These are phyloP conservation scores for Rhabditoides inermis DNA, from an alignment of 2,888 invertebrate species.

Conservation along the genomic window DNA sequence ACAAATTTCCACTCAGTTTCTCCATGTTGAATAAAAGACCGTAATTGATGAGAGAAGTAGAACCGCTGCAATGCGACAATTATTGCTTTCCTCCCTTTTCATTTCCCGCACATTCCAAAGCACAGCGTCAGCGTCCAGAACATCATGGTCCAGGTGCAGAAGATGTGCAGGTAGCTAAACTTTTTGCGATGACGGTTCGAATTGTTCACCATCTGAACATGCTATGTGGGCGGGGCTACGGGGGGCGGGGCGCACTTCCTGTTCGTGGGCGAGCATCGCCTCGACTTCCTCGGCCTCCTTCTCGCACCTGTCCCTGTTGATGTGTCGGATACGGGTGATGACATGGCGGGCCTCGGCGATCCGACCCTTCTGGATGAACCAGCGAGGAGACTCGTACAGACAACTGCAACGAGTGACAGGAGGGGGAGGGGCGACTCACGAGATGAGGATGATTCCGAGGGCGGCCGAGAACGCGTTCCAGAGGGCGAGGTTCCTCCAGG, in stretches of 20 bases:
- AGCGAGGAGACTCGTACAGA: slow-evolving; percentile 30
- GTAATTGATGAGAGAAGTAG: slow-evolving; percentile 40
- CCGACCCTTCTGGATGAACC: slow-evolving; percentile 22
- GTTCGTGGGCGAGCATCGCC: slow-evolving; percentile 6
- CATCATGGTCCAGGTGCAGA: background rate
- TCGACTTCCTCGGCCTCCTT: slow-evolving; percentile 15
- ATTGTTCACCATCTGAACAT: too few relatives aligned
- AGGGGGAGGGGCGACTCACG: too few relatives aligned
- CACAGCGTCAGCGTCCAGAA: slow-evolving; percentile 9
- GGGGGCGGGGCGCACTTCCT: background rate
- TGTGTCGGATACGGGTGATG: too few relatives aligned
- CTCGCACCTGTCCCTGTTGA: too few relatives aligned
- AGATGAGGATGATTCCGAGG: too few relatives aligned
- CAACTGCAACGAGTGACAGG: too few relatives aligned
- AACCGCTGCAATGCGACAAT: slow-evolving; percentile 21
- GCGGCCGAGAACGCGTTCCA: too few relatives aligned
- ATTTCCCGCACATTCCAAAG: slow-evolving; percentile 14
- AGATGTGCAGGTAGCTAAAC: slow-evolving; percentile 5
- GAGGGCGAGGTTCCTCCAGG: too few relatives aligned
- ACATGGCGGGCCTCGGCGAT: slow-evolving; percentile 35
- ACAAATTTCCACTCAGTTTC: slow-evolving; percentile 39
- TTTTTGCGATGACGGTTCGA: too few relatives aligned
- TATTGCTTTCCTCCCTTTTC: too few relatives aligned
- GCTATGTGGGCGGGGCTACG: too few relatives aligned
- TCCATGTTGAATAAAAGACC: slow-evolving; percentile 50